Base-by-base conservation (phyloP, 2,113 vertebrate genomes). In the Desmodus rotundus region DNA sequence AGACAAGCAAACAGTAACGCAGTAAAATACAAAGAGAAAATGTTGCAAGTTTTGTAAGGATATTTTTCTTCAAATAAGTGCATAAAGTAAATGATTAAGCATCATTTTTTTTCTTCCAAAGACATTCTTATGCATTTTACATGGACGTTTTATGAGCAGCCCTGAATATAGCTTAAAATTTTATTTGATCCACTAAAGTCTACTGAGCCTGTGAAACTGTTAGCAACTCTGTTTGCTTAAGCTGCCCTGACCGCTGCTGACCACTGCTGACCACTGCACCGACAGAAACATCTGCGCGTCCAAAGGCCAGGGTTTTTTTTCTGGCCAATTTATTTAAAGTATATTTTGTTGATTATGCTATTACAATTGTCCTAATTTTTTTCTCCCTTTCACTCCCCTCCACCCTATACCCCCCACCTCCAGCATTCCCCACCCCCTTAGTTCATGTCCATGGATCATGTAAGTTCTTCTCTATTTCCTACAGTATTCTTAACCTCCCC, bases 11-110 rank as follows among this genome's bases (percentile, higher is more conserved):
- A 36, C 15, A 84, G 92, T 96, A 97, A 97, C 96, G 31, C 88
- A 77, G 56, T 77, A 68, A 83, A 72, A 83, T 95, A 97, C 93
- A 98, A 98, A 97, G 96, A 98, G 97, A 97, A 96, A 96, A 92
- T 1, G 5, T 96, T 97, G 97, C 92, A 98, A 95, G 96, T 98
- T 97, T 96, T 96, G 86, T 95, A 93, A 98, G 68, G 19, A 89
- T 56, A 58, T 24, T 24, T 24, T 58, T 58, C 22, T 58, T 58
- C 22, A 58, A 58, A 58, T 58, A 58, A 58, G 22, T 1, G 9
- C 56, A 58, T 24, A 10, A 58, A 58, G 56, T 58, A 58, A 24
- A 58, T 58, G 22, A 9, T 24, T 58, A 56, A 58, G 22, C 56
- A 45, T 81, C 13, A 31, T 67, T 67, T 74, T 89, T 61, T 97